These are phyloP conservation scores for Stenodema calcarata DNA, from an alignment of 2,888 invertebrate genomes.

Conservation along the genomic window DNA sequence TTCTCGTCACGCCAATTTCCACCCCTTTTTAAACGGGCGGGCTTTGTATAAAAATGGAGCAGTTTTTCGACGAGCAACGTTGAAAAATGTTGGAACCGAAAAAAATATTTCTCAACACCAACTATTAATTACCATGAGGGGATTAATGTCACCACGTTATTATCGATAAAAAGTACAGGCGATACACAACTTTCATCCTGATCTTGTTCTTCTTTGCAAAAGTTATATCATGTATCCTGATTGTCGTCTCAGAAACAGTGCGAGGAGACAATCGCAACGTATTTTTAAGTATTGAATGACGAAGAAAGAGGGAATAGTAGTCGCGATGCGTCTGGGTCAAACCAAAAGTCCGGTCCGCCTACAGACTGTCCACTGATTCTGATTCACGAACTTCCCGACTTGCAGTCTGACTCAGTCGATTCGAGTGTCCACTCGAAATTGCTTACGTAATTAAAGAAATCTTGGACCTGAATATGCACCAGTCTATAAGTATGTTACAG, in stretches of 20 bases:
- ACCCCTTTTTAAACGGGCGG: neutral
- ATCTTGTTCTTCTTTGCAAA: too few species aligned
- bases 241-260: neutral
- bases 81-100: neutral
- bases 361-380: neutral
- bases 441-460: too few species aligned
- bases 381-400: neutral
- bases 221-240: neutral
- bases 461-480: too few species aligned
- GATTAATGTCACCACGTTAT: too few species aligned
- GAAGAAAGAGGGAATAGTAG: too few species aligned
- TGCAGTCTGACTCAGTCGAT: neutral
- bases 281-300: too few species aligned
- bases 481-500: too few species aligned
- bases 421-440: neutral
- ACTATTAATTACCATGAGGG: neutral
- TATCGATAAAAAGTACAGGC: too few species aligned
- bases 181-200: too few species aligned
- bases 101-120: neutral
- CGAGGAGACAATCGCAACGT: neutral
- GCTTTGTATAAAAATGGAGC: neutral
- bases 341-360: neutral
- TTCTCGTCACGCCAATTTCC: neutral
- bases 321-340: neutral
- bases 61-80: neutral